Percentiles rank a stretch among this genome's conserved stretches.
Conservation (phyloP, 2,113 vertebrate species). For the Cyanistes caeruleus region DNA sequence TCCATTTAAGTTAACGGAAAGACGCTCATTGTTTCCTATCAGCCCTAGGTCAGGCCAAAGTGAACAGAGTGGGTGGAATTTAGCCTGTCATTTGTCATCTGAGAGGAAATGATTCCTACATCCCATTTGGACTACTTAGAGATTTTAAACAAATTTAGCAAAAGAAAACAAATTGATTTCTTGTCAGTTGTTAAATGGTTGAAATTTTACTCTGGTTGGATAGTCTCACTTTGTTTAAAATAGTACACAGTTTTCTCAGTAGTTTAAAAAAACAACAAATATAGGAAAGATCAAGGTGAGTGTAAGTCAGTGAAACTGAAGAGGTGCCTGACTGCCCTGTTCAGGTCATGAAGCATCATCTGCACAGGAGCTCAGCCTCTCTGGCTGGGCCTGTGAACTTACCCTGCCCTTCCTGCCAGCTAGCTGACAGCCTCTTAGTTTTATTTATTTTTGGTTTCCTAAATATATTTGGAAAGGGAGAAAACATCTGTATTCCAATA, state of each 20-base stretch:
- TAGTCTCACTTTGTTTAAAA: neutral
- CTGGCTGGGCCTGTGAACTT: neutral
- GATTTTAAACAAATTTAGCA: neutral
- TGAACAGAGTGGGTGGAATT: neutral
- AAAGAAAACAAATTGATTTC: conserved; percentile 24
- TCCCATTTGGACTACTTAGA: neutral
- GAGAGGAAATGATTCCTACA: conserved; percentile 10
- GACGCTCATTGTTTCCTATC: conserved; percentile 20
- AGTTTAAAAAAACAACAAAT: neutral
- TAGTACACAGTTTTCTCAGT: neutral
- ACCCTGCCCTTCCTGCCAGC: neutral
- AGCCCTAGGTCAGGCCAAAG: conserved; percentile 9
- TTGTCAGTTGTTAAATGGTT: neutral
- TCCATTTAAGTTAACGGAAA: conserved; percentile 38
- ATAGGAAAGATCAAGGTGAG: neutral
- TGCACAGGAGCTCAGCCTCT: rapidly evolving
- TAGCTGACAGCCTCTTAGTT: neutral
- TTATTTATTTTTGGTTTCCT: neutral
- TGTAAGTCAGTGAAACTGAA: neutral
- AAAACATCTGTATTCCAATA: neutral
- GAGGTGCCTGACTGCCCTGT: neutral
- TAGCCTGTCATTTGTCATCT: neutral
- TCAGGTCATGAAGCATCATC: rapidly evolving
- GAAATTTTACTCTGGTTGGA: neutral
- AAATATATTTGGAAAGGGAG: neutral